Percentiles rank a stretch among this genome's conserved stretches.
phyloP scores from a whole-genome alignment of 37 sponge, comb jelly and placozoan genomes.

The Beroe forskalii region DNA sequence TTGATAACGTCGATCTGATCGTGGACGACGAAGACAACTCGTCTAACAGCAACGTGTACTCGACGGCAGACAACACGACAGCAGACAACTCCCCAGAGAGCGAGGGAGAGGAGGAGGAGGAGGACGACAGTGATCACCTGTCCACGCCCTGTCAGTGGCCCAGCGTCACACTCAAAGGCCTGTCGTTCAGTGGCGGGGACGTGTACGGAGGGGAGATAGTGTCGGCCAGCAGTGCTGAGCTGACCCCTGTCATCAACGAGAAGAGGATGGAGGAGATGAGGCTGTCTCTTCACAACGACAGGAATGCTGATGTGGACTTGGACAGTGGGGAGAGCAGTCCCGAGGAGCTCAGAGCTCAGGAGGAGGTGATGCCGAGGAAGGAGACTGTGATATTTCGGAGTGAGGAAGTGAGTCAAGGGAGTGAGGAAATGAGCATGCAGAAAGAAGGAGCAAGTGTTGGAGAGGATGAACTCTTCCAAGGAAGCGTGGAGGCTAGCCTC shows the following conservation, averaged over 20 bases:
- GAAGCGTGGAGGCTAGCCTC: too few relatives aligned
- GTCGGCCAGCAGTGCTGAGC: conserved; percentile 52
- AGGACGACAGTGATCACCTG: conserved; percentile 2
- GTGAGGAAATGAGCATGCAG: too few relatives aligned
- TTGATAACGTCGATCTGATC: background rate
- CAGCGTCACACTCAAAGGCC: background rate
- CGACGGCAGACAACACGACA: background rate
- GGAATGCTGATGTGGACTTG: background rate
- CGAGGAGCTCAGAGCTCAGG: background rate
- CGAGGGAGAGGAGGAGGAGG: conserved; percentile 1
- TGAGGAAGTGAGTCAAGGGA: too few relatives aligned
- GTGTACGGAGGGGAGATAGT: conserved; percentile 49
- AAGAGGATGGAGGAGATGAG: background rate
- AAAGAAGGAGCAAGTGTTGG: too few relatives aligned
- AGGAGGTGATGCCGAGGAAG: background rate
- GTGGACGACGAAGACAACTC: conserved; percentile 22
- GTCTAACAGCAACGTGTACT: conserved; percentile 5
- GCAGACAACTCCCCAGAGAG: background rate
- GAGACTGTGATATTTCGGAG: too few relatives aligned
- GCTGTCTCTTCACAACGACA: background rate
- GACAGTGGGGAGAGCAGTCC: background rate
- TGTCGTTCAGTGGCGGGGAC: background rate
- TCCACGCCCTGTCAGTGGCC: conserved; percentile 52
- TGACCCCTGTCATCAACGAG: conserved; percentile 28
- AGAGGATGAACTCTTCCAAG: too few relatives aligned